Conservation (phyloP, 1,140 invertebrate species). For the Portunus trituberculatus region DNA sequence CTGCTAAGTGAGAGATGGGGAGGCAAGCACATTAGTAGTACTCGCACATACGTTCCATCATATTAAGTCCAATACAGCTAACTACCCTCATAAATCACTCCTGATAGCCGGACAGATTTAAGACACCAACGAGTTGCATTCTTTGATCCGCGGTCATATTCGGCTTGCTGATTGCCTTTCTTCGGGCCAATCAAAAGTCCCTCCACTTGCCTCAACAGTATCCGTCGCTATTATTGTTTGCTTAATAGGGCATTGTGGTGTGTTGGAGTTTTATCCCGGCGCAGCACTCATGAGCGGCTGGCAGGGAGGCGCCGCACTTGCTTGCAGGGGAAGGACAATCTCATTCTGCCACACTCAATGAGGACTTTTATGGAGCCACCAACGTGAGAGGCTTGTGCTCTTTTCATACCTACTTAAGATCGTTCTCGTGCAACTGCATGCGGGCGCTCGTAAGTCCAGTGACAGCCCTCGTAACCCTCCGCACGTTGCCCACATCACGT, state of each 20-base stretch:
- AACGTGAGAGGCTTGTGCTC: neutral
- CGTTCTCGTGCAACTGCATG: conserved; percentile 38
- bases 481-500: conserved; percentile 17
- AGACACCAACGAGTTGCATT: neutral
- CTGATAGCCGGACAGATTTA: conserved; percentile 40
- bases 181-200: neutral
- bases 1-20: neutral
- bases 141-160: conserved; percentile 38
- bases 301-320: neutral
- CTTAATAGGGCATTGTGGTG: neutral
- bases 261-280: too few species aligned
- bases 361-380: neutral
- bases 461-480: neutral
- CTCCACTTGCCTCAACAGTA: neutral
- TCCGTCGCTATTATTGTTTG: conserved; percentile 24
- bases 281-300: neutral
- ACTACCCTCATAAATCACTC: conserved; percentile 40
- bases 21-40: conserved; percentile 25
- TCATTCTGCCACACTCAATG: neutral
- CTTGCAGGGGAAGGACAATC: neutral
- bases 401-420: conserved; percentile 42
- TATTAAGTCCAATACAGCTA: conserved; percentile 31
- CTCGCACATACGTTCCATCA: conserved; percentile 4
- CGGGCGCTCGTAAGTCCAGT: neutral
- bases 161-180: neutral